These are phyloP conservation scores for Dallia pectoralis DNA, from an alignment of 2,797 vertebrate genomes.

Conservation along the genomic window DNA sequence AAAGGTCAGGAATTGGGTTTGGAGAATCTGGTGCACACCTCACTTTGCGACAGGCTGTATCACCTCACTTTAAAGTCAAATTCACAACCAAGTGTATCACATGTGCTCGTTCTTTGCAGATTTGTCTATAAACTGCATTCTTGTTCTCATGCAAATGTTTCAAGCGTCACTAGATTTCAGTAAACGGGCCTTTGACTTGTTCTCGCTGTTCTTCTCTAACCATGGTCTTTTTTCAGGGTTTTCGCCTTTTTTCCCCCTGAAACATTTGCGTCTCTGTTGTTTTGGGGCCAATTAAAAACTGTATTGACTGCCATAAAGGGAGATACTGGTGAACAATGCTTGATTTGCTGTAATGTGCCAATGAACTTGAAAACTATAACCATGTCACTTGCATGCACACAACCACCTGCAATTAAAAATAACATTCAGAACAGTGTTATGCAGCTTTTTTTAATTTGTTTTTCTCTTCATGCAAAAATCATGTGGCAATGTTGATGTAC, in stretches of 20 bases:
- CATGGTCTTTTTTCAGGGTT: neutral
- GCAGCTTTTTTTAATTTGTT: constrained; percentile 82
- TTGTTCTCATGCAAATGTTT: constrained; percentile 3
- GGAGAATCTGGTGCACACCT: neutral
- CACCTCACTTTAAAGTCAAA: neutral
- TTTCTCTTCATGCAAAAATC: constrained; percentile 86
- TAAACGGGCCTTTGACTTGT: neutral
- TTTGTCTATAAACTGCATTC: neutral
- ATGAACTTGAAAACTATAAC: neutral
- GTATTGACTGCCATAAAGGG: neutral
- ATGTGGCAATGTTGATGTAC: constrained; percentile 90
- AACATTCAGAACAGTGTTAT: constrained; percentile 70
- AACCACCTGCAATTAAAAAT: constrained; percentile 9
- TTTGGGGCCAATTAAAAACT: constrained; percentile 12
- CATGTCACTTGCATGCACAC: neutral
- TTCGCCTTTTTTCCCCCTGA: neutral
- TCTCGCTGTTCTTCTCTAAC: neutral
- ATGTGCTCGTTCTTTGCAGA: neutral
- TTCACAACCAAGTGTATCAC: neutral
- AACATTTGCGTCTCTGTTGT: constrained; percentile 3
- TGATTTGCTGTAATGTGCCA: neutral
- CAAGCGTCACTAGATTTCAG: neutral
- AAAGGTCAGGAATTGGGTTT: neutral
- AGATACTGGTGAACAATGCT: too few species aligned
- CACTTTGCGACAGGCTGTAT: neutral